Evolutionary conservation across 53 echinoderm and acorn worm species (phyloP).

Genomic region (Hippasteria phrygiana): DNA sequence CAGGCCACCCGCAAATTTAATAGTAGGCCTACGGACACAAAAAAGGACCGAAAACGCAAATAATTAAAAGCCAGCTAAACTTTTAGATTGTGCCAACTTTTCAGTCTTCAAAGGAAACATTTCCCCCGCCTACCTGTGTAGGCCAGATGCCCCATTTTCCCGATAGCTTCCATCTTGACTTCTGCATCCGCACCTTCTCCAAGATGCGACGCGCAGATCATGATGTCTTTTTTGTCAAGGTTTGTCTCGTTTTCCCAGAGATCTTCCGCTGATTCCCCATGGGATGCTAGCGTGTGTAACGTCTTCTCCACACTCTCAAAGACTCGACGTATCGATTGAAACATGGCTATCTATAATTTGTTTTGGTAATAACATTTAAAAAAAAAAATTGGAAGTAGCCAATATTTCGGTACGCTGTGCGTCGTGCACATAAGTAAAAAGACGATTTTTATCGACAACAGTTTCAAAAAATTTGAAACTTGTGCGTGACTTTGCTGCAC

Average conservation of each 20-base stretch:
- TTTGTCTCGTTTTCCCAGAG: constrained; percentile 63
- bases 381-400: not conserved
- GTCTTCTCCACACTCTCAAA: constrained; percentile 95
- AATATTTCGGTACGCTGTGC: too few species aligned
- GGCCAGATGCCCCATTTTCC: constrained; percentile 88
- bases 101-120: too few species aligned
- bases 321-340: constrained; percentile 87
- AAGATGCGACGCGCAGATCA: constrained; percentile 78
- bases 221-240: constrained; percentile 86
- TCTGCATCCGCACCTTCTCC: constrained; percentile 76
- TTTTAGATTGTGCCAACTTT: not conserved
- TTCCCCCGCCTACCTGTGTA: constrained; percentile 75
- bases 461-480: too few species aligned
- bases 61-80: too few species aligned
- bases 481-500: too few species aligned
- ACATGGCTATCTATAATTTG: constrained; percentile 64
- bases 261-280: constrained; percentile 49
- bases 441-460: too few species aligned
- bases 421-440: too few species aligned
- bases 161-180: constrained; percentile 75
- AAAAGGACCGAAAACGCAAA: too few species aligned
- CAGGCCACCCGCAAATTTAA: too few species aligned
- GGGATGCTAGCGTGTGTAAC: constrained; percentile 87
- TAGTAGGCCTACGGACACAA: too few species aligned
- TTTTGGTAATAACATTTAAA: not conserved